phyloP scores from a whole-genome alignment of 2,888 invertebrate genomes.

The Anagyrus pseudococci region DNA sequence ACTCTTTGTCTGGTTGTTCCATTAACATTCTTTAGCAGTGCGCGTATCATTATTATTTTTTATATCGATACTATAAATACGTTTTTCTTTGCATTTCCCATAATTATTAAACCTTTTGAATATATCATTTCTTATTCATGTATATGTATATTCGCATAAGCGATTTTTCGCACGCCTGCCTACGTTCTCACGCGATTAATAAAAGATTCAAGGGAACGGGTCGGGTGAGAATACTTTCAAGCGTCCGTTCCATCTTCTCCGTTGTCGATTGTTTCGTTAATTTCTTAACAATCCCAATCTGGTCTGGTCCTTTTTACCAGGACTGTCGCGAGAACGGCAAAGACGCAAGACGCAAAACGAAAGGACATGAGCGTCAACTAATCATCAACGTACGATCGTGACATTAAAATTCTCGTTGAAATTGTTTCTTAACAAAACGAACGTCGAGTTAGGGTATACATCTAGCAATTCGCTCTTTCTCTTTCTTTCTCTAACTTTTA shows the following conservation, averaged over 20 bases:
- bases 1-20: slow-evolving; percentile 6
- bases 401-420: slow-evolving; percentile 3
- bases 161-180: slow-evolving; percentile 16
- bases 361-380: slow-evolving; percentile 37
- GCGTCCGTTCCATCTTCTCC: slow-evolving; percentile 9
- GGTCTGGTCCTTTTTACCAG: not conserved
- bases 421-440: slow-evolving; percentile 22
- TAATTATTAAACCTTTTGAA: slow-evolving; percentile 22
- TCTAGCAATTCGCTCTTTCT: not conserved
- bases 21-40: slow-evolving; percentile 22
- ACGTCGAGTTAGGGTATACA: slow-evolving; percentile 16
- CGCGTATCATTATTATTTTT: slow-evolving; percentile 13
- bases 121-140: slow-evolving; percentile 8
- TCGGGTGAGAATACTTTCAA: slow-evolving; percentile 38
- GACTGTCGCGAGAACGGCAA: slow-evolving; percentile 36
- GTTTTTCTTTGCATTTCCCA: slow-evolving; percentile 6
- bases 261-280: slow-evolving; percentile 8
- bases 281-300: too few relatives aligned
- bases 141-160: slow-evolving; percentile 19
- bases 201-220: slow-evolving; percentile 8
- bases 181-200: slow-evolving; percentile 27
- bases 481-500: not conserved
- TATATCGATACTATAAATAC: slow-evolving; percentile 15
- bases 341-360: slow-evolving; percentile 27
- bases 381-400: slow-evolving; percentile 36